These are phyloP conservation scores for Rynchops niger DNA, from an alignment of 2,113 vertebrate genomes.

Conservation along the genomic window DNA sequence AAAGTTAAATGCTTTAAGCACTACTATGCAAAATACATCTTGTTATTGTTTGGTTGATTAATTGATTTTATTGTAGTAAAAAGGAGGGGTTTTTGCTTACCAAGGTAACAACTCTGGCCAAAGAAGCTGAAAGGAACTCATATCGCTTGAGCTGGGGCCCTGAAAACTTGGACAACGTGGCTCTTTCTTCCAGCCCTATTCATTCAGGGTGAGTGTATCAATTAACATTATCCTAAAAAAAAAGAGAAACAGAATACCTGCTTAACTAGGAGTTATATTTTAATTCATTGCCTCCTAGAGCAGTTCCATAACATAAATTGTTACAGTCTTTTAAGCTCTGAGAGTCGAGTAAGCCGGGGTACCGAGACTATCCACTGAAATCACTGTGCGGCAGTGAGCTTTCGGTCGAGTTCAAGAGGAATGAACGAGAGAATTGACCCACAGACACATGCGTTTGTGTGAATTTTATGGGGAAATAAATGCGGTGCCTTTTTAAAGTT, in stretches of 20 bases:
- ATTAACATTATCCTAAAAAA: constrained; percentile 21
- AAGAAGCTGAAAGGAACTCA: constrained; percentile 87
- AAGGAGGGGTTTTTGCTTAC: constrained; percentile 28
- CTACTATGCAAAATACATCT: neutral
- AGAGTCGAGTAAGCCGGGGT: neutral
- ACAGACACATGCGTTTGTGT: neutral
- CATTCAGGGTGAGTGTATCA: constrained; percentile 90
- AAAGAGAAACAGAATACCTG: neutral
- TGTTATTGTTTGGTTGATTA: neutral
- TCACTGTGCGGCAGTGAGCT: neutral
- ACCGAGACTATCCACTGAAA: neutral
- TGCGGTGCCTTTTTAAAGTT: neutral
- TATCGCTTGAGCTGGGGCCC: constrained; percentile 90
- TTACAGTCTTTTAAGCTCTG: neutral
- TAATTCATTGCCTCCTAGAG: constrained; percentile 9
- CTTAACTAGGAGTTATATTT: neutral
- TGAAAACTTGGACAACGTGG: constrained; percentile 94
- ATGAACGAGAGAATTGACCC: neutral
- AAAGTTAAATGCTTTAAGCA: neutral
- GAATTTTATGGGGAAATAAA: neutral
- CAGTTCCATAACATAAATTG: neutral
- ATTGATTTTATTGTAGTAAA: neutral
- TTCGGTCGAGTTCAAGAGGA: neutral
- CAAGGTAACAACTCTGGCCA: constrained; percentile 82
- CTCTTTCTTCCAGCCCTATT: constrained; percentile 91